Evolutionary conservation across 2,797 vertebrate species (phyloP).

Genomic region (Podargus strigoides): DNA sequence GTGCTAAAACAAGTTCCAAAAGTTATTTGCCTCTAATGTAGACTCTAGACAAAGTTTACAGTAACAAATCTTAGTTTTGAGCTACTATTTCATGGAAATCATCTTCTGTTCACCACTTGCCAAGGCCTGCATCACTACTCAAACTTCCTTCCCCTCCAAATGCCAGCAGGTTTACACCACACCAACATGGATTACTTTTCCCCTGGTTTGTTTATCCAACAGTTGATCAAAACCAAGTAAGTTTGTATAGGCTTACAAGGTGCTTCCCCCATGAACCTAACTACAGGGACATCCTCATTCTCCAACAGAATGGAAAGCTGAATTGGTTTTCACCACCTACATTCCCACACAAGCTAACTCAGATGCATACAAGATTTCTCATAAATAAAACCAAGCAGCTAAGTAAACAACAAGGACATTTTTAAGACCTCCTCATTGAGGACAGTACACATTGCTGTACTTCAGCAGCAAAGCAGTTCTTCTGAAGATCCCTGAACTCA

Average conservation of each 20-base stretch:
- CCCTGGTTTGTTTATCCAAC: slow-evolving; percentile 75
- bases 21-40: not conserved
- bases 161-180: not conserved
- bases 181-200: slow-evolving; percentile 12
- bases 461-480: not conserved
- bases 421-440: not conserved
- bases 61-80: not conserved
- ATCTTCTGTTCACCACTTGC: not conserved
- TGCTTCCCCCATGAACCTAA: slow-evolving; percentile 41
- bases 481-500: not conserved
- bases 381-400: not conserved
- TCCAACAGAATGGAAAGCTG: slow-evolving; percentile 74
- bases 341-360: not conserved
- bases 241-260: slow-evolving; percentile 76
- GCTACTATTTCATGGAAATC: not conserved
- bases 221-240: slow-evolving; percentile 59
- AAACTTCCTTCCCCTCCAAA: not conserved
- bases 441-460: accelerated
- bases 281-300: slow-evolving; percentile 42
- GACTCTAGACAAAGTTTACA: not conserved
- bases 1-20: not conserved
- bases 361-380: not conserved
- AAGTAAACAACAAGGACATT: not conserved
- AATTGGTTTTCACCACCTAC: slow-evolving; percentile 45
- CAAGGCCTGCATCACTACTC: not conserved